Evolutionary conservation across 2,888 invertebrate species (phyloP), one percentile per base, ranked within the genome.

Genomic region (Malthinus flaveolus): DNA sequence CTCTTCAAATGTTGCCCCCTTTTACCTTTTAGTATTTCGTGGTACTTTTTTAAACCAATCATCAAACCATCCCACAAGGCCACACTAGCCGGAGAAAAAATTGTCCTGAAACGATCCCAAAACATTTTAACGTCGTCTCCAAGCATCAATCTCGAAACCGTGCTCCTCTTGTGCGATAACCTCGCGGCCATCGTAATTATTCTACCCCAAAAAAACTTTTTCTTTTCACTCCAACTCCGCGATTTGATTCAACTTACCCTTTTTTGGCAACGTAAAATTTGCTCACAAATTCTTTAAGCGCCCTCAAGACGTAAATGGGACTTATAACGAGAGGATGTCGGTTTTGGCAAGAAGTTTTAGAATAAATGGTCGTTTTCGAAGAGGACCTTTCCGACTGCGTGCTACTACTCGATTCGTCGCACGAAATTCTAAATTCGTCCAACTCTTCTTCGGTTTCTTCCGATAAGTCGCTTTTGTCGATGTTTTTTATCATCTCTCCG

Each of bases 1-100:
- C 12, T 31, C 15, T n/a, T n/a, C n/a, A n/a, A n/a, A n/a, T n/a
- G n/a, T n/a, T n/a, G n/a, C 10, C 6, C 3, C 15, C 2, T 10
- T 15, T 33, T 68, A 86, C 86, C 84, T 81, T 86, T 86, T 61
- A 89, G 77, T 63, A 87, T 81, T 32, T 81, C 80, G 62, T 86
- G 81, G 75, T 89, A 90, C 70, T 85, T 85, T 56, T 84, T 83
- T 13, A 90, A 77, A 3, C 87, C 88, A 12, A 82, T 77, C 5
- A 86, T 73, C 36, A 90, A 71, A 2, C 84, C 86, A 66, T 88
- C 87, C 92, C 92, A 93, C 36, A 91, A 77, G 56, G 84, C 83
- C 65, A 87, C 84, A 63, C 85, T 87, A 42, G 87, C 83, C 0
- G 78, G 64, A 0, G 87, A 80, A 66, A 89, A 87, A 6, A 85